Evolutionary conservation across 2,888 invertebrate species (phyloP), one percentile per base, ranked within the genome.

Genomic region (Microctonus brassicae): DNA sequence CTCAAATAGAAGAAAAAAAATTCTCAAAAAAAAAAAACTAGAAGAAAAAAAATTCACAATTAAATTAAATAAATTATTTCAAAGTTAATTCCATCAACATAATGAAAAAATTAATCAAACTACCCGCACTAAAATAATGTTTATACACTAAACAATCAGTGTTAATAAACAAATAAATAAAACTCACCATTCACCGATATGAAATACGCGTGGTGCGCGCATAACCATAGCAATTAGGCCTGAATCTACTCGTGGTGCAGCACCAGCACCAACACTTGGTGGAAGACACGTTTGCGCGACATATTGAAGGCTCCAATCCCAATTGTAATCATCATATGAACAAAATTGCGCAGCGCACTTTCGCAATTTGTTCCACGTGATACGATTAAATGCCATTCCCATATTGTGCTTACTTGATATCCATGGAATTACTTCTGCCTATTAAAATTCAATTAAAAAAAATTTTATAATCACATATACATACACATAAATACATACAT

Each of bases 321-420:
- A 99, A 86, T 99, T 99, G 88, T 99, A 99, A 85, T 99, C 99
- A 84, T 99, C 99, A 88, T 97, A 98, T 1, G 93, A 92, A 88
- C 99, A 99, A 88, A 99, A 99, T 83, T 94, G 92, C 33, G 93
- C 90, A 7, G 94, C 93, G 84, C 97, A 94, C 33, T 90, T 91
- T 83, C 94, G 92, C 55, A 99, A 92, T 78, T 93, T 92, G 71
- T 90, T 90, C 98, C 98, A 99, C 0, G 97, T 94, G 0, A 92
- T 92, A 29, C 94, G 91, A 86, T 97, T 96, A 82, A 99, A 95
- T 0, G 95, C 97, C 93, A 99, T 98, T 0, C 98, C 99, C 99
- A 99, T 99, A 87, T 99, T 99, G 87, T 99, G 98, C 88, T 97
- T 97, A 83, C 97, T 97, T 72, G 97, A 97, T 80, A 98, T 94